Evolutionary conservation across 2,888 invertebrate genomes (phyloP), one percentile per base, ranked within the genome.

Genomic region (Leptothorax acervorum): DNA sequence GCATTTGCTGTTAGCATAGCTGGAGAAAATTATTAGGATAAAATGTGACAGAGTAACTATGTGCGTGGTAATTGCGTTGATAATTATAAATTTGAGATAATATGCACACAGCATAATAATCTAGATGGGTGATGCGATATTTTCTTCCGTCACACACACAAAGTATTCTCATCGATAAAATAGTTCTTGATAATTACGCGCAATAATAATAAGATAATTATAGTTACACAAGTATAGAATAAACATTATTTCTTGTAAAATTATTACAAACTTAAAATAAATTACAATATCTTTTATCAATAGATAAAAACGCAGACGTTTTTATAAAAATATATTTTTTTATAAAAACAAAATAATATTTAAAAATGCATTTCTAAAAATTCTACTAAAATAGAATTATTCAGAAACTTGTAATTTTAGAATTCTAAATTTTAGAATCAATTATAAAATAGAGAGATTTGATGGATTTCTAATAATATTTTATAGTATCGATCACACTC

Each of bases 1-100:
- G 42, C 42, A 74, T 12, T 74, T 28, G 5, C 2, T 62, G 9
- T n/a, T 23, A 35, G 18, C 3, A 75, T 9, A 75, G n/a, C 9
- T 15, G 31, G 9, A 5, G 23, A 62, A 35, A 75, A 75, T 75
- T 35, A 75, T 75, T 75, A 31, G 15, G 4, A 48, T 48, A 2
- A 62, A 62, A 62, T 9, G 15, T 48, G 3, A 73, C 28, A 18
- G 18, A 35, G 0, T 23, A 35, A 51, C 12, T 23, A 51, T 70
- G 28, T 60, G 28, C 39, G 2, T 23, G 4, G 18, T 31, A 74
- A 74, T 62, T 62, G 35, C n/a, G 3, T 35, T 48, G 9, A 48
- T 62, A 35, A 60, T 45, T 62, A 45, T 31, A 74, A 57, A 75
- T 48, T 45, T 23, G 18, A 45, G n/a, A 35, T 57, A 73, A 73